Evolutionary conservation across 2,888 invertebrate genomes (phyloP), one percentile per base, ranked within the genome.

Genomic region (Oxycera nigricornis): DNA sequence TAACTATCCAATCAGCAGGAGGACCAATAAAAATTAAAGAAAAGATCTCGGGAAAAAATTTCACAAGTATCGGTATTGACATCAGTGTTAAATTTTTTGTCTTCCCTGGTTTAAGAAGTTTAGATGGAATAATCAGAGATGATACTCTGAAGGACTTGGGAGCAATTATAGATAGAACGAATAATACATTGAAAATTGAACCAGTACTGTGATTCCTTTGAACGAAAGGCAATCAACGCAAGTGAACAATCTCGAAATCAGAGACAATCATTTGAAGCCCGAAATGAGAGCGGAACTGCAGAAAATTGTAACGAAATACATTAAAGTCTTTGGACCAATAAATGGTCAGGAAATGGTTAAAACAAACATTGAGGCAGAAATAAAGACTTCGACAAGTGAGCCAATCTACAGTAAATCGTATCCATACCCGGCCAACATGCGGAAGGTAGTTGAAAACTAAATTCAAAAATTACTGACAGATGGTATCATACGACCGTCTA

Each of bases 331-430:
- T 31, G 52, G 30, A 1, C 31, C 26, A 4, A 3, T 41, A 22
- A 65, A 22, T 14, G 17, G 30, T 30, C 4, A 9, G 9, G 30
- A 59, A 30, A 59, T 59, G n/a, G 22, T 59, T 14, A 2, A 59
- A 30, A 59, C 30, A 4, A 59, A 30, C 30, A 14, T 59, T 22
- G 22, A 22, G 30, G 59, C 59, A 3, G 65, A 41, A 24, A 65
- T 65, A 7, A 4, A 28, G 39, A 35, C 24, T 6, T 30, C 61
- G 2, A 61, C 61, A 2, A 11, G 6, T 30, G 76, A 78, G 22
- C 74, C 76, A 9, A 68, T 78, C 4, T 77, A 76, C 17, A 72
- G 72, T 0, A 75, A 78, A 52, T 46, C 62, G 7, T 78, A 78
- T 17, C 75, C 73, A 4, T 78, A 76, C 46, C 72, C 75, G 0